These are phyloP conservation scores for Neolamprologus toae DNA, from an alignment of 2,113 vertebrate genomes.

Conservation along the genomic window DNA sequence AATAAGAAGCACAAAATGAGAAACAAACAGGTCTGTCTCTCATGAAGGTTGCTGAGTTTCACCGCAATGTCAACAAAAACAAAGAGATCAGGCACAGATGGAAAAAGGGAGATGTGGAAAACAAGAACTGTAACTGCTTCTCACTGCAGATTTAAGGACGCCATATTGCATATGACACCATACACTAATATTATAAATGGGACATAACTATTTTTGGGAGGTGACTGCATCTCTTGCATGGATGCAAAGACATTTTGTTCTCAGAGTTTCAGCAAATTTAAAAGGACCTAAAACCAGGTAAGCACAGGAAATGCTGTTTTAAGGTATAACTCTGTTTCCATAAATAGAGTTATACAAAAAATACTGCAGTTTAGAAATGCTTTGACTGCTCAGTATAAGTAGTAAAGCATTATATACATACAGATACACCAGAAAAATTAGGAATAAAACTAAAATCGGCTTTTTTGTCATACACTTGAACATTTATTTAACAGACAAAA, in stretches of 20 bases:
- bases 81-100: background rate
- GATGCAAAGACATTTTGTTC: background rate
- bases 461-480: fast-evolving
- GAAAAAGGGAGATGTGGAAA: background rate
- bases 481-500: background rate
- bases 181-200: background rate
- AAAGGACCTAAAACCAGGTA: background rate
- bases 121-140: background rate
- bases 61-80: slow-evolving; percentile 19
- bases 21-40: slow-evolving; percentile 30
- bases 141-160: background rate
- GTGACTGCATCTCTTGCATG: background rate
- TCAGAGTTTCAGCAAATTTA: background rate
- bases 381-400: background rate
- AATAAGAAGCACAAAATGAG: background rate
- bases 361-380: background rate
- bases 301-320: background rate
- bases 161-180: background rate
- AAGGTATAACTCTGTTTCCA: background rate
- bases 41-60: slow-evolving; percentile 9
- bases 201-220: background rate
- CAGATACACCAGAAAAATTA: background rate
- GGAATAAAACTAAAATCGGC: background rate
- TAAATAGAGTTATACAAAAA: background rate
- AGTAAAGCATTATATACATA: background rate